These are phyloP conservation scores for Pantherophis alleghaniensis DNA, from an alignment of 2,797 vertebrate species.

Conservation along the genomic window DNA sequence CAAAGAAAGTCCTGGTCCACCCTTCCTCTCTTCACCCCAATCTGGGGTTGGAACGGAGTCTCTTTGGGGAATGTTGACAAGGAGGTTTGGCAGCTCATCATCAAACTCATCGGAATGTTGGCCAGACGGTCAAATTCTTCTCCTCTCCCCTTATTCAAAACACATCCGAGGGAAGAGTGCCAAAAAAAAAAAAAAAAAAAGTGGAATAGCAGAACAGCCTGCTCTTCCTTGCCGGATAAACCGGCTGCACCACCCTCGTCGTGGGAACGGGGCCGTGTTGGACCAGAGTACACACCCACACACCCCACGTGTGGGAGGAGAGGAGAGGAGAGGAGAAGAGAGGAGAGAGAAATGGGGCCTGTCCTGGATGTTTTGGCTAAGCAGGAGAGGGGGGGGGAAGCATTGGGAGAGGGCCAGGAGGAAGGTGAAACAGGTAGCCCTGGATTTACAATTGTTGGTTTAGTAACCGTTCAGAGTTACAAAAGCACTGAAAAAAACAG, in stretches of 20 bases:
- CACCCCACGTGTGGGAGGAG: constrained; percentile 9
- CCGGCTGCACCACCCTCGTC: constrained; percentile 63
- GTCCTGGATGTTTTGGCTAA: not conserved
- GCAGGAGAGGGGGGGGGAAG: not conserved
- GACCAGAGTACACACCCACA: constrained; percentile 40
- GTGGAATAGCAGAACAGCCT: constrained; percentile 58
- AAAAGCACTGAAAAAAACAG: not conserved
- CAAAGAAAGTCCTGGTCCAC: not conserved
- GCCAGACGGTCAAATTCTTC: constrained; percentile 72
- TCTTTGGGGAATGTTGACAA: constrained; percentile 66
- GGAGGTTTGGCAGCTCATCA: constrained; percentile 68
- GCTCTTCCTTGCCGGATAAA: constrained; percentile 68
- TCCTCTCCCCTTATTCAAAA: constrained; percentile 68
- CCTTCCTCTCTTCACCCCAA: constrained; percentile 40
- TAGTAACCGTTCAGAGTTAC: not conserved
- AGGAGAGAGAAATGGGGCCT: not conserved
- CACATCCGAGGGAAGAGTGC: constrained; percentile 48
- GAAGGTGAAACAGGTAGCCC: not conserved
- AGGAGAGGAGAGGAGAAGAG: not conserved
- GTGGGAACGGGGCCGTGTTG: constrained; percentile 59
- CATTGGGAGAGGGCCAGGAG: not conserved
- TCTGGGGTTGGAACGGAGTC: constrained; percentile 62
- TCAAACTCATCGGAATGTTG: constrained; percentile 66
- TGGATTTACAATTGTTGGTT: not conserved
- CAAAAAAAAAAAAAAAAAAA: not conserved